Evolutionary conservation across 2,113 vertebrate genomes (phyloP).

Genomic region (Rhinolophus sinicus): DNA sequence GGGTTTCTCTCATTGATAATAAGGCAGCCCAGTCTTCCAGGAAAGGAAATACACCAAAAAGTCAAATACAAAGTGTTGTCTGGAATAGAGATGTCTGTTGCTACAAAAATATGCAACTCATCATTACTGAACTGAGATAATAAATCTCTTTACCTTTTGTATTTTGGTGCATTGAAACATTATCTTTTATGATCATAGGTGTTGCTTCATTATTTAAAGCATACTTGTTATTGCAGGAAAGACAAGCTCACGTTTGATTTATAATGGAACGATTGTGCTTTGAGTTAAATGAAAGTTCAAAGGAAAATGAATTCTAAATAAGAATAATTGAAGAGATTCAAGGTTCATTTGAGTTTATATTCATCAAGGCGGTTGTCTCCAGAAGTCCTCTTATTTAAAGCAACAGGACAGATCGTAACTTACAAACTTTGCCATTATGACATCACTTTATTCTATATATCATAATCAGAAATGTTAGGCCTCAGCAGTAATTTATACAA

Average conservation of each 20-base stretch:
- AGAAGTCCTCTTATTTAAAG: constrained; percentile 85
- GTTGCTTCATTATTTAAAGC: constrained; percentile 84
- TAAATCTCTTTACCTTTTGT: constrained; percentile 79
- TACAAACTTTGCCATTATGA: constrained; percentile 83
- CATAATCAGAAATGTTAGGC: constrained; percentile 84
- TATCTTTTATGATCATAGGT: constrained; percentile 84
- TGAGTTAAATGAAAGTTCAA: constrained; percentile 84
- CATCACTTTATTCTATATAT: constrained; percentile 84
- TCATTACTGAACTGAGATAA: constrained; percentile 49
- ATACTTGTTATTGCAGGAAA: constrained; percentile 80
- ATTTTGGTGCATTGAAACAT: constrained; percentile 68
- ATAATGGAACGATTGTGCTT: constrained; percentile 80
- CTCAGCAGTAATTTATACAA: constrained; percentile 84
- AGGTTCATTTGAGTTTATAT: constrained; percentile 86
- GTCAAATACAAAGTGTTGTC: constrained; percentile 48
- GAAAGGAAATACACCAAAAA: neutral
- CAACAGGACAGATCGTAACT: constrained; percentile 83
- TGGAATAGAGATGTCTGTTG: constrained; percentile 60
- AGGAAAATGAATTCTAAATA: constrained; percentile 87
- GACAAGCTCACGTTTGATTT: constrained; percentile 82
- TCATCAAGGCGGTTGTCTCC: constrained; percentile 85
- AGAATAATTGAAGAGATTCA: constrained; percentile 87
- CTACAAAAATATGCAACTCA: constrained; percentile 71
- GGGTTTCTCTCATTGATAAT: constrained; percentile 8
- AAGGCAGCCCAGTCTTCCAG: neutral